phyloP scores from a whole-genome alignment of 2,113 vertebrate genomes.

The Oreotrochilus melanogaster region DNA sequence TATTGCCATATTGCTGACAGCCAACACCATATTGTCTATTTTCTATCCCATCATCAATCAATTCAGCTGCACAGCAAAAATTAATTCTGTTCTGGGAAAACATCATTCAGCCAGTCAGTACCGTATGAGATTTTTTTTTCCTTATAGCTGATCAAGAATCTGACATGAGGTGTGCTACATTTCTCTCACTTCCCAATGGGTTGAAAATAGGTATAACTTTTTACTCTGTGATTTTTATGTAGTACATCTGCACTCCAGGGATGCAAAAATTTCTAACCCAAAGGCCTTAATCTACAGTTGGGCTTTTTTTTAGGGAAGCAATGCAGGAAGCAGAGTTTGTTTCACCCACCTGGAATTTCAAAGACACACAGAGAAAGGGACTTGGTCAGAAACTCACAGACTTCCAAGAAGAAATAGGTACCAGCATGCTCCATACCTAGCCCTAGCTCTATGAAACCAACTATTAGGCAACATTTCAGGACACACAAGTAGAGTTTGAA shows the following conservation, averaged over 20 bases:
- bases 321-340: neutral
- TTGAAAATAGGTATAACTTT: neutral
- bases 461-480: neutral
- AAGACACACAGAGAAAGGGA: neutral
- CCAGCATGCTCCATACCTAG: neutral
- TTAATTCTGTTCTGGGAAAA: neutral
- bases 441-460: neutral
- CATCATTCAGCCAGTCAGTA: neutral
- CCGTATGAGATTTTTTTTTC: neutral
- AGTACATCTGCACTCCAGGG: neutral
- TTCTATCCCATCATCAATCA: neutral
- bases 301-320: neutral
- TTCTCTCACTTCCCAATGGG: neutral
- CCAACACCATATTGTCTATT: neutral
- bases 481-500: neutral
- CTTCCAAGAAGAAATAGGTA: neutral
- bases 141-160: neutral
- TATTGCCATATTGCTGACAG: neutral
- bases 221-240: neutral
- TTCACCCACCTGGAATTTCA: neutral
- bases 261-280: accelerated
- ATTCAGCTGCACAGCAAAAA: neutral
- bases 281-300: neutral
- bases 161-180: neutral
- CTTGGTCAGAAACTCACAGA: neutral